Percentiles rank a stretch among this genome's conserved stretches.
These are phyloP conservation scores for Xanthostigma xanthostigma DNA, from an alignment of 2,888 invertebrate species.

Conservation along the genomic window DNA sequence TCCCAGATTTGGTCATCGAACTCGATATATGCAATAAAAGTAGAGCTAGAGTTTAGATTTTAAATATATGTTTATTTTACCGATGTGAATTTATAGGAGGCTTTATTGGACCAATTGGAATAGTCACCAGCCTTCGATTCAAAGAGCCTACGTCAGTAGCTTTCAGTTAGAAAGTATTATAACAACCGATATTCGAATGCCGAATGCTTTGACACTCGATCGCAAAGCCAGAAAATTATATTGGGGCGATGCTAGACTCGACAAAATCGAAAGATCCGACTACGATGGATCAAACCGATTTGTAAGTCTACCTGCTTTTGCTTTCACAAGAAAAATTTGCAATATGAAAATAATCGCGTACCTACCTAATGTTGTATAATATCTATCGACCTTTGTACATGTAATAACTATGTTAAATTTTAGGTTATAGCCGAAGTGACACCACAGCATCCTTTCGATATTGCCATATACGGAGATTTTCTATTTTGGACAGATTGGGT, in stretches of 20 bases:
- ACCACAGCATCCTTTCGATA: conserved; percentile 75
- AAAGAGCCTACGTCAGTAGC: conserved; percentile 55
- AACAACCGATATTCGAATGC: conserved; percentile 68
- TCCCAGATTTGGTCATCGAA: no score
- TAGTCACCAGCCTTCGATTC: conserved; percentile 60
- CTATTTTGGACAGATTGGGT: conserved; percentile 91
- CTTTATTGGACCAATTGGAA: conserved; percentile 91
- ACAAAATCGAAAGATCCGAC: conserved; percentile 69
- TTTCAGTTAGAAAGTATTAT: conserved; percentile 54
- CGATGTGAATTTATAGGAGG: conserved; percentile 28
- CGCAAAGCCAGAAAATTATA: conserved; percentile 59
- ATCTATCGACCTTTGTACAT: background rate
- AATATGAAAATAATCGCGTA: no score
- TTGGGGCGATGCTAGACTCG: conserved; percentile 74
- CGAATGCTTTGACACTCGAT: conserved; percentile 69
- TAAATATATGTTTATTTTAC: background rate
- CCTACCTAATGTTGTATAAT: background rate
- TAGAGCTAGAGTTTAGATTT: no score
- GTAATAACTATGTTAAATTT: conserved; percentile 3
- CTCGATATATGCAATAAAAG: no score
- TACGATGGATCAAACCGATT: conserved; percentile 64
- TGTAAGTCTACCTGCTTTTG: conserved; percentile 25
- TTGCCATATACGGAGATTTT: conserved; percentile 67
- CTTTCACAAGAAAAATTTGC: no score
- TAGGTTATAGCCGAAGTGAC: conserved; percentile 50